These are phyloP conservation scores for Aphidius ervi DNA, from an alignment of 1,140 invertebrate genomes.

Conservation along the genomic window DNA sequence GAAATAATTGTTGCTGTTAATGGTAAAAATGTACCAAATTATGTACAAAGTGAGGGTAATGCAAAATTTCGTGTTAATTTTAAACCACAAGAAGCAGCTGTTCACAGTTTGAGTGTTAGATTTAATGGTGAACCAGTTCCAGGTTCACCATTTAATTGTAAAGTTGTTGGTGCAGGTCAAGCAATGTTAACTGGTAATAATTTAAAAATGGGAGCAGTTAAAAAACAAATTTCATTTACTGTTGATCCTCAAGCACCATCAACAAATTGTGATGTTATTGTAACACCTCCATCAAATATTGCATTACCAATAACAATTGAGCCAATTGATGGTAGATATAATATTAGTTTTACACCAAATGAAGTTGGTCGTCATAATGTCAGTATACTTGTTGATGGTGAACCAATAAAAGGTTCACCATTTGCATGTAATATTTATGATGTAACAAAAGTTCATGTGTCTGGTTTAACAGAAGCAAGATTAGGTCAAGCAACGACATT, in stretches of 20 bases:
- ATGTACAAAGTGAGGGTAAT: constrained; percentile 95
- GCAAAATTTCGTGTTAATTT: constrained; percentile 95
- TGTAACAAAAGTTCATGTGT: constrained; percentile 64
- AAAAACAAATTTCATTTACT: constrained; percentile 56
- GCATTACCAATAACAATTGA: constrained; percentile 65
- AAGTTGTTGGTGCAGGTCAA: constrained; percentile 64
- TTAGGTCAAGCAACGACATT: constrained; percentile 84
- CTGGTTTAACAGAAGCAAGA: constrained; percentile 47
- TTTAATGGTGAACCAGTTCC: constrained; percentile 96
- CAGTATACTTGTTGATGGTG: constrained; percentile 72
- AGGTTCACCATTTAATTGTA: constrained; percentile 84
- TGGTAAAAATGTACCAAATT: constrained; percentile 96
- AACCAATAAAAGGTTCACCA: constrained; percentile 84
- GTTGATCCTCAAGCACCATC: constrained; percentile 58
- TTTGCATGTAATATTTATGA: constrained; percentile 92
- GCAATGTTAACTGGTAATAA: constrained; percentile 59
- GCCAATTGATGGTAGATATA: constrained; percentile 63
- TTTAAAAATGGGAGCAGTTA: constrained; percentile 61
- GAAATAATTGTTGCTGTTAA: constrained; percentile 98
- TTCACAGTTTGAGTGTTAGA: constrained; percentile 84
- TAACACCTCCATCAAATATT: constrained; percentile 74
- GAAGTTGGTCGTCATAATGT: constrained; percentile 85
- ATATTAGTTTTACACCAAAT: constrained; percentile 73
- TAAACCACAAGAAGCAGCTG: constrained; percentile 87
- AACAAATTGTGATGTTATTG: constrained; percentile 61